These are phyloP conservation scores for Microcebus griseorufus DNA, from an alignment of 2,113 vertebrate genomes.

Conservation along the genomic window DNA sequence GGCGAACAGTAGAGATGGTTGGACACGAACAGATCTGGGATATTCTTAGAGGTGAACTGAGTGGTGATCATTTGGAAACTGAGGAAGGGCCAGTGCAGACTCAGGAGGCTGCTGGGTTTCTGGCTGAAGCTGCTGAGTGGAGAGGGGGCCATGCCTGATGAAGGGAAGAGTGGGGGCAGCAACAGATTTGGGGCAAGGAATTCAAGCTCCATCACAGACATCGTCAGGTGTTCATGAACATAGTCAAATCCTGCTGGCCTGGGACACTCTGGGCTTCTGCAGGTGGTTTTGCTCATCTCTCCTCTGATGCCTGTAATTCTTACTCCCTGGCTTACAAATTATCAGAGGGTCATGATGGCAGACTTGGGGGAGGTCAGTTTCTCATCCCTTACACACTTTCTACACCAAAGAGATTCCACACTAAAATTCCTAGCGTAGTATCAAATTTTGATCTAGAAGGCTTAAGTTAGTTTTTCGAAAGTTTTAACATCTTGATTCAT, in stretches of 20 bases:
- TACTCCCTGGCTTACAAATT: neutral
- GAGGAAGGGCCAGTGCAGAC: neutral
- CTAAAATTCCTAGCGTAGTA: neutral
- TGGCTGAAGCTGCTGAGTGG: neutral
- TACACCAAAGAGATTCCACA: neutral
- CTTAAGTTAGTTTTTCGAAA: neutral
- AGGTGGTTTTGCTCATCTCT: neutral
- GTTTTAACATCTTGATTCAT: neutral
- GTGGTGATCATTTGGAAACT: neutral
- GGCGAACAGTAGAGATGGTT: neutral
- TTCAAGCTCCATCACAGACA: neutral
- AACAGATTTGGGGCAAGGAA: neutral
- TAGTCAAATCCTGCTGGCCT: neutral
- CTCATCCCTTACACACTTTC: neutral
- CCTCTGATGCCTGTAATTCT: neutral
- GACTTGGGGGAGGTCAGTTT: neutral
- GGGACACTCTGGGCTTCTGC: neutral
- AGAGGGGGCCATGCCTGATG: neutral
- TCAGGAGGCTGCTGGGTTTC: neutral
- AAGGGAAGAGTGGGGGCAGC: accelerated
- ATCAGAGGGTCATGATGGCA: neutral
- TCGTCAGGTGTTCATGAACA: neutral
- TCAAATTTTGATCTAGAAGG: neutral
- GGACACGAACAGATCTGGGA: neutral
- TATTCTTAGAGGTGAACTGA: neutral